These are phyloP conservation scores for Theonella swinhoei DNA, from an alignment of 37 sponge, comb jelly and placozoan genomes.

Conservation along the genomic window DNA sequence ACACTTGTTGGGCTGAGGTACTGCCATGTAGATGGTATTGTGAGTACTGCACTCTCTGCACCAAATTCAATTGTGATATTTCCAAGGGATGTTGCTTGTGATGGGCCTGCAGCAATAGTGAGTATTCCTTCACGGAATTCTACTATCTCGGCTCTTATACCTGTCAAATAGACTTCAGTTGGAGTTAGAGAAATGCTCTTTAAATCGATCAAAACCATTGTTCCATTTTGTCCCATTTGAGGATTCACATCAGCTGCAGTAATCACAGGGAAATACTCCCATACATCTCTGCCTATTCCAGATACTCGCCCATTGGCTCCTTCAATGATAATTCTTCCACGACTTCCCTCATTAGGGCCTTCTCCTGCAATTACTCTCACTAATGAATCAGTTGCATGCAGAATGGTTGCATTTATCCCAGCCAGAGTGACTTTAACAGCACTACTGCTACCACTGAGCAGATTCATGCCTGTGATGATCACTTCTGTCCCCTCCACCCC, in stretches of 20 bases:
- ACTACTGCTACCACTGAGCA: slow-evolving; percentile 18
- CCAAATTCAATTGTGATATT: slow-evolving; percentile 18
- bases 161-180: slow-evolving; percentile 17
- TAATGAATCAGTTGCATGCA: background rate
- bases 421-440: slow-evolving; percentile 29
- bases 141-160: background rate
- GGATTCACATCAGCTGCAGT: slow-evolving; percentile 39
- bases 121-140: background rate
- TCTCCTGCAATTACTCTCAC: slow-evolving; percentile 38
- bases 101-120: slow-evolving; percentile 23
- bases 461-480: slow-evolving; percentile 44
- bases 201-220: slow-evolving; percentile 49
- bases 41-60: slow-evolving; percentile 1
- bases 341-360: background rate
- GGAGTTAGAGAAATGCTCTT: background rate
- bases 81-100: background rate
- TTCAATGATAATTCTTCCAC: slow-evolving; percentile 36
- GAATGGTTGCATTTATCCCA: slow-evolving; percentile 17
- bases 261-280: slow-evolving; percentile 60
- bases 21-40: slow-evolving; percentile 36
- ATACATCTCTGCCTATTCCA: slow-evolving; percentile 49
- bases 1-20: slow-evolving; percentile 20
- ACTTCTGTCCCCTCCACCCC: slow-evolving; percentile 55
- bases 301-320: background rate
- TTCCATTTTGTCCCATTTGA: slow-evolving; percentile 63